phyloP scores from a whole-genome alignment of 2,888 invertebrate genomes.

The Dugesia japonica region DNA sequence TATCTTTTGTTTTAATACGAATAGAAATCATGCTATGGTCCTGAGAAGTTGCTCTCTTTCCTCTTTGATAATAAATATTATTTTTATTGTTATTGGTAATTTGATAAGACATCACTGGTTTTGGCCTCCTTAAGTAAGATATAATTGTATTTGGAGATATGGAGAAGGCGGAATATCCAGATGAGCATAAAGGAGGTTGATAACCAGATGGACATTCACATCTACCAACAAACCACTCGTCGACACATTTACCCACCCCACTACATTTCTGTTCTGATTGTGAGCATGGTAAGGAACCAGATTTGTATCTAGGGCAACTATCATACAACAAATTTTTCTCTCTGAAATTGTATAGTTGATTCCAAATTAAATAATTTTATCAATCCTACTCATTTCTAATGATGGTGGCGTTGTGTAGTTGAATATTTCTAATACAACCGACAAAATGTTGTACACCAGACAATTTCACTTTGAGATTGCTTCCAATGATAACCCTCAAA shows the following conservation, averaged over 20 bases:
- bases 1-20: not conserved
- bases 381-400: too few relatives aligned
- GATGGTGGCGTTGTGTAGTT: too few relatives aligned
- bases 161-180: not conserved
- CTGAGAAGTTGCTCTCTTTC: not conserved
- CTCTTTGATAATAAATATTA: not conserved
- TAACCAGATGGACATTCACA: not conserved
- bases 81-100: too few relatives aligned
- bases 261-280: not conserved
- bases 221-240: not conserved
- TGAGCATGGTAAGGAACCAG: too few relatives aligned
- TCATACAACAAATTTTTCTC: too few relatives aligned
- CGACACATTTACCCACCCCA: not conserved
- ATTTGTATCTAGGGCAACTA: too few relatives aligned
- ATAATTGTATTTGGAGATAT: not conserved
- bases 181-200: not conserved
- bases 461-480: too few relatives aligned
- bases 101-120: not conserved
- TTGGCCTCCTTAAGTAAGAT: not conserved
- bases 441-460: too few relatives aligned
- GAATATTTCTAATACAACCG: too few relatives aligned
- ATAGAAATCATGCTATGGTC: not conserved
- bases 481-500: too few relatives aligned
- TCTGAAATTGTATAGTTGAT: too few relatives aligned
- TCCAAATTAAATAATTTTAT: too few relatives aligned